A percentile compares a stretch with the other conserved stretches of the same genome.
Evolutionary conservation across 2,797 vertebrate genomes (phyloP).

Genomic region (Sebastes nivosus): DNA sequence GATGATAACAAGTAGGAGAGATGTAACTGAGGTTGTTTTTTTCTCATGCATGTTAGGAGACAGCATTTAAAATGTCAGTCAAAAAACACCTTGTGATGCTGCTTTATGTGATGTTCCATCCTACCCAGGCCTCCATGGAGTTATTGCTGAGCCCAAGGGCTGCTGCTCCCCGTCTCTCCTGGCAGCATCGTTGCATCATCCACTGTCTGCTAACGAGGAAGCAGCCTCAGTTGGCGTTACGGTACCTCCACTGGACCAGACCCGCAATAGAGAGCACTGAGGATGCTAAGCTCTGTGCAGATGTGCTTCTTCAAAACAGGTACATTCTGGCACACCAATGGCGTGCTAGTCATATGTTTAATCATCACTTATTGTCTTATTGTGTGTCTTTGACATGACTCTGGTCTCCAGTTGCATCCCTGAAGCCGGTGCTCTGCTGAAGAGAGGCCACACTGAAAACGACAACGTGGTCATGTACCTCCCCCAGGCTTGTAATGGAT

Average conservation of each 20-base stretch:
- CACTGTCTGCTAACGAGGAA: constrained; percentile 59
- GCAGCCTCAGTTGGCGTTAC: constrained; percentile 51
- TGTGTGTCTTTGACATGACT: background rate
- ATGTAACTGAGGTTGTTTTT: background rate
- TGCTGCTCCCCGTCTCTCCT: constrained; percentile 43
- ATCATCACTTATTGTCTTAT: background rate
- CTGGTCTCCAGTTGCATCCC: constrained; percentile 43
- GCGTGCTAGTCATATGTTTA: background rate
- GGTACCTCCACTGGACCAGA: constrained; percentile 63
- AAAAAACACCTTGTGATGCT: background rate
- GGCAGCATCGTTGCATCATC: constrained; percentile 69
- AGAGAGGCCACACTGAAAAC: constrained; percentile 38
- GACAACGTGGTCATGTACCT: constrained; percentile 41
- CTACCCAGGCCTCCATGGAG: constrained; percentile 60
- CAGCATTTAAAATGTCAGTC: background rate
- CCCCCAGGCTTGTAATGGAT: constrained; percentile 42
- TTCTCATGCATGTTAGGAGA: background rate
- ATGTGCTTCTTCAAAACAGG: constrained; percentile 70
- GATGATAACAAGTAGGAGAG: background rate
- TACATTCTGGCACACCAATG: background rate
- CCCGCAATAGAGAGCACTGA: constrained; percentile 53
- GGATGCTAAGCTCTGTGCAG: constrained; percentile 61
- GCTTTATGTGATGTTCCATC: background rate
- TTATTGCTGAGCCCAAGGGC: constrained; percentile 63
- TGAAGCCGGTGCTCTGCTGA: constrained; percentile 61